phyloP scores from a whole-genome alignment of 2,797 vertebrate genomes.

The Taenioides sp. region DNA sequence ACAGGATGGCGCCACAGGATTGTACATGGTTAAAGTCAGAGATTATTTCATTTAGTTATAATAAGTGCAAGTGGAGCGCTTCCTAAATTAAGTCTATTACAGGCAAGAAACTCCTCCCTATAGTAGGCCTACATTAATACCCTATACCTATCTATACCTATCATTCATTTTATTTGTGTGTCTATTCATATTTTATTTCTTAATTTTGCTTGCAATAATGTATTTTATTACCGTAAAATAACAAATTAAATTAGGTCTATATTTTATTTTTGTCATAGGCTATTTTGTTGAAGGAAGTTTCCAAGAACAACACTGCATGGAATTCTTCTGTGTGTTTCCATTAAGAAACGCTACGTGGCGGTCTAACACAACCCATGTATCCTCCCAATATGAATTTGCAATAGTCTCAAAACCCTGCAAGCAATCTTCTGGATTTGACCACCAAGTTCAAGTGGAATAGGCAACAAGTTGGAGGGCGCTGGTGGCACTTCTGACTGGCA shows the following conservation, averaged over 20 bases:
- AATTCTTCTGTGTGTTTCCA: not conserved
- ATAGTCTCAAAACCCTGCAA: slow-evolving; percentile 22
- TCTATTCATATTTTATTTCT: too few relatives aligned
- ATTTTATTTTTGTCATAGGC: not conserved
- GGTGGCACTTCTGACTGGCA: not conserved
- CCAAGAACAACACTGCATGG: not conserved
- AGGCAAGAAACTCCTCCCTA: too few relatives aligned
- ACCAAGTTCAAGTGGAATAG: not conserved
- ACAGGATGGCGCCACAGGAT: slow-evolving; percentile 73
- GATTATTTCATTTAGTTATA: not conserved
- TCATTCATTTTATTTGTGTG: too few relatives aligned
- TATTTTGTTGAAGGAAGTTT: not conserved
- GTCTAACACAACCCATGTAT: slow-evolving; percentile 51
- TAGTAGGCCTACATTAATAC: too few relatives aligned
- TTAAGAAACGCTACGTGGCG: slow-evolving; percentile 57
- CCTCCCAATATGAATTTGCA: not conserved
- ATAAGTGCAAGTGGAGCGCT: not conserved
- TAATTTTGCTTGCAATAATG: not conserved
- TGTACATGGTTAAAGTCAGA: slow-evolving; percentile 6
- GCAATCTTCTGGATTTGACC: slow-evolving; percentile 17
- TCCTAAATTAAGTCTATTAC: not conserved
- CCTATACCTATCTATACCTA: too few relatives aligned
- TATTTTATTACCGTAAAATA: not conserved
- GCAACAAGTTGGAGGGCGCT: slow-evolving; percentile 1
- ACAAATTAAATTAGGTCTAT: not conserved